Evolutionary conservation across 1,140 invertebrate genomes (phyloP), one percentile per base, ranked within the genome.

Genomic region (Daktulosphaira vitifoliae): DNA sequence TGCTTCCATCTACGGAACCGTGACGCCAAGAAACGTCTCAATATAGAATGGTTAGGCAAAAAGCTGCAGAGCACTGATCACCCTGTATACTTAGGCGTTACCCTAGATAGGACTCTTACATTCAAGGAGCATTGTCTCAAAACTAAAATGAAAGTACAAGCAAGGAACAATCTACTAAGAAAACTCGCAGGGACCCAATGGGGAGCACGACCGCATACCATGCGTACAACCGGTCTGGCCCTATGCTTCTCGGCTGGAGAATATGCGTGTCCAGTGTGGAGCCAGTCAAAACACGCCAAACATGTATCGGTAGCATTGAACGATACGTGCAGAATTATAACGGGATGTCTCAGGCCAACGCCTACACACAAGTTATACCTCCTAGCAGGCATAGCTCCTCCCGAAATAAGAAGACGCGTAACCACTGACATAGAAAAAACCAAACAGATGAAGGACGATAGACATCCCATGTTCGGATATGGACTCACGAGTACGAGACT

Each of bases 1-100:
- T 8, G 8, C 8, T 39, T 39, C 38, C 79, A 71, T 75, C 76
- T 73, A 74, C 72, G 73, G 73, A 72, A 75, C 73, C 76, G 74
- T 76, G 76, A 77, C 77, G 77, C 74, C 77, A 77, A 72, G 71
- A 73, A 75, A 75, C 75, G 76, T 74, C 73, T 76, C 75, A 76
- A 53, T 33, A 22, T 53, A 37, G 51, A 29, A 53, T 65, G 64
- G 29, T 16, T 49, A 22, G 23, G 33, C 13, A 37, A 26, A 52
- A 25, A 11, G 7, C 22, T 66, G 23, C 33, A 66, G 23, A 38
- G 42, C 37, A 56, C 48, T 6, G 51, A 53, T 2, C 26, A 59
- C 3, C 42, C 48, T 15, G 25, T 33, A 48, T 67, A 67, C 26
- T 42, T 65, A 18, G 56, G 66, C 2, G 33, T 65, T 13, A 53